These are phyloP conservation scores for Monodelphis domestica DNA, from an alignment of 2,797 vertebrate species.

Conservation along the genomic window DNA sequence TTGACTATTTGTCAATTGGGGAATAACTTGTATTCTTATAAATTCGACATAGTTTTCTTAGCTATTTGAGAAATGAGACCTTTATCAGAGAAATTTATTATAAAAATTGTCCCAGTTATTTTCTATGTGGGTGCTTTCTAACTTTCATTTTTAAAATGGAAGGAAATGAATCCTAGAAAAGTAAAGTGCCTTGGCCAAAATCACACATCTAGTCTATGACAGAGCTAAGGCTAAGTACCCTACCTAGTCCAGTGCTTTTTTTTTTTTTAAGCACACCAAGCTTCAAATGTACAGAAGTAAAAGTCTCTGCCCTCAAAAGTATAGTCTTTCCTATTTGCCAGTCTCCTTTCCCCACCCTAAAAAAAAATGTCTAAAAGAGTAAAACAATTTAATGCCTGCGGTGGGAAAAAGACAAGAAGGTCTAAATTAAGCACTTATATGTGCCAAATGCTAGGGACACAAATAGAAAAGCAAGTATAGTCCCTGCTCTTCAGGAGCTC, in stretches of 20 bases:
- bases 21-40: too few species aligned
- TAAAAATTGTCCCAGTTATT: too few species aligned
- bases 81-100: too few species aligned
- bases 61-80: too few species aligned
- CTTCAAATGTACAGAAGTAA: background rate
- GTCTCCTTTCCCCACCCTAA: too few species aligned
- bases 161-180: too few species aligned
- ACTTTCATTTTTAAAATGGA: background rate
- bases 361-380: background rate
- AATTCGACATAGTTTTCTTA: too few species aligned
- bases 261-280: too few species aligned
- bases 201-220: background rate
- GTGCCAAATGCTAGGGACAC: background rate
- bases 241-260: background rate
- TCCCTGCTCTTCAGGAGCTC: too few species aligned
- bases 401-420: background rate
- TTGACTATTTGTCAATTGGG: too few species aligned
- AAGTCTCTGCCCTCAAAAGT: background rate
- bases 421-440: background rate
- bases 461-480: background rate
- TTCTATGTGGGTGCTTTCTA: too few species aligned
- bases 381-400: background rate
- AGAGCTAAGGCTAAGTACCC: too few species aligned
- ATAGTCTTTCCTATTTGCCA: background rate
- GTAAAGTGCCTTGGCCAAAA: background rate